phyloP scores from a whole-genome alignment of 2,888 invertebrate species.

The Zaprionus lineosus region DNA sequence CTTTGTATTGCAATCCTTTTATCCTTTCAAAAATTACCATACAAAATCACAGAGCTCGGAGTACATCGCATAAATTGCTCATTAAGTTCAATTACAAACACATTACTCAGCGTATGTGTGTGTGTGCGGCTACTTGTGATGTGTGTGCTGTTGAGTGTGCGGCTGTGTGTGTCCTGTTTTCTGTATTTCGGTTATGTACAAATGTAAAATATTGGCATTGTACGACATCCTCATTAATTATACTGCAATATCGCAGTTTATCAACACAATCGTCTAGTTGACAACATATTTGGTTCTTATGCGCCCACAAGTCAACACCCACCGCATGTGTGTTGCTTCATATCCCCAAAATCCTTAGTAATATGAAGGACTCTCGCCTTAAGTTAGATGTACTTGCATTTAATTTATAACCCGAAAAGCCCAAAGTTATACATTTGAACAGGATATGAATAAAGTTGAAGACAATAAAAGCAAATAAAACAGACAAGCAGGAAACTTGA shows the following conservation, averaged over 20 bases:
- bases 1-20: too few species aligned
- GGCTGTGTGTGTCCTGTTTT: conserved; percentile 29
- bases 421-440: conserved; percentile 77
- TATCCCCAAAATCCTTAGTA: neutral
- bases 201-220: conserved; percentile 76
- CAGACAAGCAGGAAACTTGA: conserved; percentile 45
- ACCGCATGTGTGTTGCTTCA: neutral
- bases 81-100: conserved; percentile 64
- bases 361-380: conserved; percentile 19
- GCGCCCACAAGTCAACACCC: too few species aligned
- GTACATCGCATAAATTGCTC: conserved; percentile 63
- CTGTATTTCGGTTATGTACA: conserved; percentile 39
- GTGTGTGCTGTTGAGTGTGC: conserved; percentile 6
- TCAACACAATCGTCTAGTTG: conserved; percentile 76
- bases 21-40: neutral
- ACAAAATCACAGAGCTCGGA: conserved; percentile 12
- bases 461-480: conserved; percentile 77
- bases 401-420: conserved; percentile 77
- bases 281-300: conserved; percentile 41
- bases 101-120: conserved; percentile 37
- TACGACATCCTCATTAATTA: conserved; percentile 76
- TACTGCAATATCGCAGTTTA: conserved; percentile 75
- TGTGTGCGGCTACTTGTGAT: too few species aligned
- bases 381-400: conserved; percentile 57
- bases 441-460: conserved; percentile 78